phyloP scores from a whole-genome alignment of 1,140 invertebrate species.

The Ptiloglossa arizonensis region DNA sequence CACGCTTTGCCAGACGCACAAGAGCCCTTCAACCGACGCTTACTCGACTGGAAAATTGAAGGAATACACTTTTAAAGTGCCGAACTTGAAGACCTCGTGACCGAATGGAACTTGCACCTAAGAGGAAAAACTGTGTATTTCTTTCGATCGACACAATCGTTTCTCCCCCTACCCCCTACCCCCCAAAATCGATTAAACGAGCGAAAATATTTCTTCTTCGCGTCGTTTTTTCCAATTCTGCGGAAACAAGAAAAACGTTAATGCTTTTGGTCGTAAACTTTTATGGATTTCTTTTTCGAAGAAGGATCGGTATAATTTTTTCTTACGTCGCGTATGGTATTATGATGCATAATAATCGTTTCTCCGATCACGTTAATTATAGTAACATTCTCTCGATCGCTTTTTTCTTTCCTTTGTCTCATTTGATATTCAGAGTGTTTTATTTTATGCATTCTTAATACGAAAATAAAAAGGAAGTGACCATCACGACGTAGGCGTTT shows the following conservation, averaged over 20 bases:
- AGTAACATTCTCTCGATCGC: neutral
- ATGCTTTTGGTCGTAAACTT: neutral
- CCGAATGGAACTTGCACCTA: slow-evolving; percentile 18
- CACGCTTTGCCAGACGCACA: slow-evolving; percentile 81
- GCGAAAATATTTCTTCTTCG: neutral
- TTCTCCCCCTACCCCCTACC: no score
- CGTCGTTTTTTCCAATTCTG: neutral
- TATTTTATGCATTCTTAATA: slow-evolving; percentile 13
- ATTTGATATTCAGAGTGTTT: slow-evolving; percentile 33
- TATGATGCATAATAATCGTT: neutral
- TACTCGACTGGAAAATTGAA: slow-evolving; percentile 81
- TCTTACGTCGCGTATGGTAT: neutral
- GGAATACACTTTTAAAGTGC: slow-evolving; percentile 76
- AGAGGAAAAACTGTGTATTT: neutral
- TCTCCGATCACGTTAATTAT: slow-evolving; percentile 12
- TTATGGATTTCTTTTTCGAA: no score
- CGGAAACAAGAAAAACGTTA: neutral
- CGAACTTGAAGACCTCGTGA: slow-evolving; percentile 56
- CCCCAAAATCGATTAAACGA: no score
- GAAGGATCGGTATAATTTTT: neutral
- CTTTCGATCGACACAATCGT: neutral
- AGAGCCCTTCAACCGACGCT: slow-evolving; percentile 78
- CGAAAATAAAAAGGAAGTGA: slow-evolving; percentile 46
- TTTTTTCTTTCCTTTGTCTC: neutral
- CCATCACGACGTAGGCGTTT: slow-evolving; percentile 67